phyloP scores from a whole-genome alignment of 2,113 vertebrate species.

The Oncorhynchus masou region DNA sequence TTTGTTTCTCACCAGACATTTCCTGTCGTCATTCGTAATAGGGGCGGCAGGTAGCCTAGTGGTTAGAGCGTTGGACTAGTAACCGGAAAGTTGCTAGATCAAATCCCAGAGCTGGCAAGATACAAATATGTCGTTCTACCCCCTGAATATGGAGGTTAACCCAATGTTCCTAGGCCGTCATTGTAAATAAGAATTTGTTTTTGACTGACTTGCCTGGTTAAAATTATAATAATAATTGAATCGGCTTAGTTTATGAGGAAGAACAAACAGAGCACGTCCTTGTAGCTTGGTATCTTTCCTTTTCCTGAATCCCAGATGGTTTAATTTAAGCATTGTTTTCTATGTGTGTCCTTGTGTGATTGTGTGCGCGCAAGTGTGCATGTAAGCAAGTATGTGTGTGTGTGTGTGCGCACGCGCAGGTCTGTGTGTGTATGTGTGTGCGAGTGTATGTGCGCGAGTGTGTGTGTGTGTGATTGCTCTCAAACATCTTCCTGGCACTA shows the following conservation, averaged over 20 bases:
- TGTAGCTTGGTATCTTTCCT: conserved; percentile 7
- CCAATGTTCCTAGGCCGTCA: too few species aligned
- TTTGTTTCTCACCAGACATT: too few species aligned
- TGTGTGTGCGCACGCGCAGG: neutral
- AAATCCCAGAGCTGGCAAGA: too few species aligned
- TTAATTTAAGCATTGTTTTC: conserved; percentile 64
- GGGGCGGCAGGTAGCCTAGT: too few species aligned
- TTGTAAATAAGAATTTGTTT: too few species aligned
- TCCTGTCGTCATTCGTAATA: neutral
- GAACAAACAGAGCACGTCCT: conserved; percentile 14
- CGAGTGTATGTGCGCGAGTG: neutral
- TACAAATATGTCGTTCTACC: too few species aligned
- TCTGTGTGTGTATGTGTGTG: neutral
- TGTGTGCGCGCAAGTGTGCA: neutral
- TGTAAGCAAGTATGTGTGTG: neutral
- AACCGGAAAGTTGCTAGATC: too few species aligned
- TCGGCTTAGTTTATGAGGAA: conserved; percentile 8
- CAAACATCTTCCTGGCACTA: conserved; percentile 53
- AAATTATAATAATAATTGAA: neutral
- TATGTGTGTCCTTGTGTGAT: conserved; percentile 5
- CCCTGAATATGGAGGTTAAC: too few species aligned
- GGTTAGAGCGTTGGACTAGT: too few species aligned
- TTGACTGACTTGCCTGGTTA: too few species aligned
- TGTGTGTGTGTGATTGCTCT: conserved; percentile 53
- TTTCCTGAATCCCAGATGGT: conserved; percentile 62